Evolutionary conservation across 2,797 vertebrate species (phyloP).

Genomic region (Hozukius guyotensis): DNA sequence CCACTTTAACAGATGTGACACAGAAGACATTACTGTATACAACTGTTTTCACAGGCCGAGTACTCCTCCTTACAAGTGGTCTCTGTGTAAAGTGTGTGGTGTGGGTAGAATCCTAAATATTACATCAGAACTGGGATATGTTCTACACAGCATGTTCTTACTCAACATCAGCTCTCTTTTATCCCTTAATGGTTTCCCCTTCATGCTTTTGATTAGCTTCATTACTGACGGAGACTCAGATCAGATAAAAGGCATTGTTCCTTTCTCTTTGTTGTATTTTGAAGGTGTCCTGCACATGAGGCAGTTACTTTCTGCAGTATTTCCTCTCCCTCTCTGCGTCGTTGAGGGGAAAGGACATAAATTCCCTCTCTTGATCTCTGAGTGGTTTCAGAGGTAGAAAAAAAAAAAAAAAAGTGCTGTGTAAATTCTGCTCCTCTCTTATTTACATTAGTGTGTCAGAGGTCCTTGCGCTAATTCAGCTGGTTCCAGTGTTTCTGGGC

Average conservation of each 20-base stretch:
- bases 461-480: constrained; percentile 60
- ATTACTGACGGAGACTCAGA: constrained; percentile 34
- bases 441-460: constrained; percentile 76
- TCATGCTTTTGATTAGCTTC: constrained; percentile 31
- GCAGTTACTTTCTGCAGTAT: constrained; percentile 13
- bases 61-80: background rate
- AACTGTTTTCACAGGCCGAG: background rate
- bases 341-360: constrained; percentile 18
- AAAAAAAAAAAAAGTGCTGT: background rate
- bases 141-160: constrained; percentile 19
- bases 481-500: constrained; percentile 49
- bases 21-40: background rate
- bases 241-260: constrained; percentile 52
- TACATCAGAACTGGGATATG: background rate
- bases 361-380: constrained; percentile 56
- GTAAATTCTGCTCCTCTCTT: constrained; percentile 60
- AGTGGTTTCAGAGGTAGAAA: constrained; percentile 53
- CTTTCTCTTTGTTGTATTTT: constrained; percentile 21
- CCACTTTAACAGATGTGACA: background rate
- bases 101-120: constrained; percentile 14
- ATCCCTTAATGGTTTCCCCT: constrained; percentile 17
- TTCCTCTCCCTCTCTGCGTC: background rate
- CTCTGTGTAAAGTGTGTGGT: background rate
- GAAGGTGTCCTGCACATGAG: constrained; percentile 18
- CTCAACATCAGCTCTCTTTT: constrained; percentile 14